Evolutionary conservation across 2,797 vertebrate genomes (phyloP).

Genomic region (Gallinago stenura): DNA sequence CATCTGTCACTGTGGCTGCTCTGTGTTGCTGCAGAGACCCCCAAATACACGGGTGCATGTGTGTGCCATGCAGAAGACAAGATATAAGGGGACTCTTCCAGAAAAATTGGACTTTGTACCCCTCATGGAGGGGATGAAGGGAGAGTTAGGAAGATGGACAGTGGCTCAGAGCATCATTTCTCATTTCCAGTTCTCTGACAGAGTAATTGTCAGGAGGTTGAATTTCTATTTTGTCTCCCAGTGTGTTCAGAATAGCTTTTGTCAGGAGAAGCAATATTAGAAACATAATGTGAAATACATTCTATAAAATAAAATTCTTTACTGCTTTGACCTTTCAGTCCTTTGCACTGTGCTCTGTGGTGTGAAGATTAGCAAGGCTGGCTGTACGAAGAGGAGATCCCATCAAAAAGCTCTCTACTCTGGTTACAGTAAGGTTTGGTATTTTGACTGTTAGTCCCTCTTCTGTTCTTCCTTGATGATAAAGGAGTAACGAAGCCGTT

Average conservation of each 20-base stretch:
- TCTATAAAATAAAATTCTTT: background rate
- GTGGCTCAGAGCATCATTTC: background rate
- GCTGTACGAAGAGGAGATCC: background rate
- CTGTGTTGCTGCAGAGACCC: background rate
- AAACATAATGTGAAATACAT: background rate
- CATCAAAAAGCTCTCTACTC: background rate
- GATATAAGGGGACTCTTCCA: background rate
- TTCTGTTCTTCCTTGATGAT: background rate
- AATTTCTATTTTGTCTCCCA: background rate
- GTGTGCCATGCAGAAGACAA: background rate
- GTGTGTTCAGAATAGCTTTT: background rate
- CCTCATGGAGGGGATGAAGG: background rate
- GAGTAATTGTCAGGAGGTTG: background rate
- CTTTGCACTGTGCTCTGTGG: background rate
- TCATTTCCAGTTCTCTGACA: background rate
- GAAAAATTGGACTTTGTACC: background rate
- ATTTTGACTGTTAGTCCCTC: background rate
- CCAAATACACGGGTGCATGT: background rate
- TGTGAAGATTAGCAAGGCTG: background rate
- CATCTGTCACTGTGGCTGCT: accelerated
- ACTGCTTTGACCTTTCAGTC: background rate
- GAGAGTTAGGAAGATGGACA: background rate
- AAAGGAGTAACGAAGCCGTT: background rate
- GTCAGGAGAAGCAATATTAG: background rate
- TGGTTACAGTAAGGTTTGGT: background rate